phyloP scores from a whole-genome alignment of 2,113 vertebrate species.

The Oxyruncus cristatus region DNA sequence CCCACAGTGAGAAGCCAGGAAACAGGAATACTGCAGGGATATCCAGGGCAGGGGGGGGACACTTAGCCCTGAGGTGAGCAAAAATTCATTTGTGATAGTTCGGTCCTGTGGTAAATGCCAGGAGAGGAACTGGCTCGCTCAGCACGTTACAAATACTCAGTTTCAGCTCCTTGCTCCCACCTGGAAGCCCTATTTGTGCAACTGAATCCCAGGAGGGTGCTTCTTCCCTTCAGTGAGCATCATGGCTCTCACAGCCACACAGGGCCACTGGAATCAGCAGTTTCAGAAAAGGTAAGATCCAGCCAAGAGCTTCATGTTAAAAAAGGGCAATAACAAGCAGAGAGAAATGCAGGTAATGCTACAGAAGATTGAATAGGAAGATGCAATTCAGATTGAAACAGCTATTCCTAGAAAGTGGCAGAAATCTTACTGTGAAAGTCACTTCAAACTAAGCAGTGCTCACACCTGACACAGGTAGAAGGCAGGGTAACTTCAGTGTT shows the following conservation, averaged over 20 bases:
- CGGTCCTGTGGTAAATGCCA: neutral
- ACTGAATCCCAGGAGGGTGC: neutral
- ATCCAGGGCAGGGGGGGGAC: neutral
- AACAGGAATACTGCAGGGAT: neutral
- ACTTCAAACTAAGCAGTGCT: neutral
- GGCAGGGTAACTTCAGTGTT: neutral
- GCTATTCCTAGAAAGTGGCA: constrained; percentile 7
- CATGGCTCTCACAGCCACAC: neutral
- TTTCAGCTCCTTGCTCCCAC: neutral
- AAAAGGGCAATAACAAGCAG: neutral
- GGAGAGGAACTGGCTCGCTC: neutral
- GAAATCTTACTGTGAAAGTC: neutral
- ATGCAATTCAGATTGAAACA: neutral
- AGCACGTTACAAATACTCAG: neutral
- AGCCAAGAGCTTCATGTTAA: neutral
- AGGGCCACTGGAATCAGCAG: neutral
- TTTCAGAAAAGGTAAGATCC: neutral
- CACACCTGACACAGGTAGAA: neutral
- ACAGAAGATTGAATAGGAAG: neutral
- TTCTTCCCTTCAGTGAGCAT: neutral
- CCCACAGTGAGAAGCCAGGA: neutral
- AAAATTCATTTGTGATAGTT: neutral
- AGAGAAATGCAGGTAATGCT: neutral
- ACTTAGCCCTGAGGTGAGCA: neutral
- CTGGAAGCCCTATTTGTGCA: neutral